Base-by-base conservation (phyloP, 2,797 vertebrate genomes). In the Diglossa cyanea region DNA sequence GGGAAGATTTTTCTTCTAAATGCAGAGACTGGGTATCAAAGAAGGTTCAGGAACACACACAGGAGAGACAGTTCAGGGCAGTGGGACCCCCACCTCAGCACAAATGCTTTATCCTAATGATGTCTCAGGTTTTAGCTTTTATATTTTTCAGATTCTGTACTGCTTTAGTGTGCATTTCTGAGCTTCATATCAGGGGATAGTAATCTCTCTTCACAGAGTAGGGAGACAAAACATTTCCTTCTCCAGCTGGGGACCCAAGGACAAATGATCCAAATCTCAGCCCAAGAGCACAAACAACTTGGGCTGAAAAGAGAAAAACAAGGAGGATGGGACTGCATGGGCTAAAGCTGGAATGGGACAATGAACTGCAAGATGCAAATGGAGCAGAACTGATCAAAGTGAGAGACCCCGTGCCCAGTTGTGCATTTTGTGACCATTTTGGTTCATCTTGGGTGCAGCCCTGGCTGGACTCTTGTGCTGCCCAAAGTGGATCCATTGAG, bases 341-440 rank as follows among this genome's bases (percentile, higher is more conserved):
- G 18, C 51, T 53, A 20, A 13, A 53, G 51, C 12, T 53, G 18
- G 5, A 20, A 31, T 8, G 0, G 12, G 30, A 20, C 51, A 13
- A 53, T 53, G 0, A 31, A 53, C 51, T 53, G 0, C 11, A 53
- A 20, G 1, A 3, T 53, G 5, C 18, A 13, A 53, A 31, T 53
- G 12, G 18, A 31, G 30, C 18, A 53, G 30, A 53, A 31, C 51
- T 53, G 5, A 31, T 20, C 2, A 19, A 19, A 31, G 2, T 6
- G 51, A 4, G 28, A 53, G 30, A 53, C 11, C 18, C 30, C 3
- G 1, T 19, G 51, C 13, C 30, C 2, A 0, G 11, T 20, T 1
- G 12, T 19, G 31, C 53, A 54, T 57, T 57, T 57, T 57, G n/a
- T 1, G n/a, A 1, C 23, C 10, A 35, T 35, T 57, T 57, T 24